Conservation (phyloP, 1,140 invertebrate genomes). For the Drosophila pachea region DNA sequence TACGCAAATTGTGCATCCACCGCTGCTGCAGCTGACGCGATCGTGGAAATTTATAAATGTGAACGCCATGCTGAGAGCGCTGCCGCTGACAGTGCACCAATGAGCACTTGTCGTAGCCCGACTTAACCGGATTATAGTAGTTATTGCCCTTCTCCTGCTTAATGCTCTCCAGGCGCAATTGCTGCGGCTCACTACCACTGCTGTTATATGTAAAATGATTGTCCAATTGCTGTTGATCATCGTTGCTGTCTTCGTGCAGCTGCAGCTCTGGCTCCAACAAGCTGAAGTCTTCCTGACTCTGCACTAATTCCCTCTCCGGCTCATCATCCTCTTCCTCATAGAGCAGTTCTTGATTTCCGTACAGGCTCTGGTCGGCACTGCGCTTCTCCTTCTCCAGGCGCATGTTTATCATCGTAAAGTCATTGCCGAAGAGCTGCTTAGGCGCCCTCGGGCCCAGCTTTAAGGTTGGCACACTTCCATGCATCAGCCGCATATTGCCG, state of each 20-base stretch:
- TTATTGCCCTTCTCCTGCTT: conserved; percentile 34
- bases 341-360: conserved; percentile 8
- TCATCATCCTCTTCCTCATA: background rate
- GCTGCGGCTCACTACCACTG: conserved; percentile 28
- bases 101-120: conserved; percentile 65
- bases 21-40: conserved; percentile 51
- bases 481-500: conserved; percentile 51
- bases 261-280: conserved; percentile 44
- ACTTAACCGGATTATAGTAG: conserved; percentile 57
- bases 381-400: conserved; percentile 43
- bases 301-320: background rate
- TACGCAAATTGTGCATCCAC: conserved; percentile 66
- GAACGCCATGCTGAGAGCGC: conserved; percentile 55
- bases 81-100: conserved; percentile 62
- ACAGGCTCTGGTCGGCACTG: background rate
- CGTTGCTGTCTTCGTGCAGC: conserved; percentile 32
- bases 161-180: conserved; percentile 24
- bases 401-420: conserved; percentile 45
- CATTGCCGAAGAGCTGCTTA: conserved; percentile 48
- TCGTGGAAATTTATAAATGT: conserved; percentile 64
- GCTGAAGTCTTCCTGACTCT: conserved; percentile 9
- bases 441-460: conserved; percentile 61
- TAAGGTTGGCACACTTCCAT: conserved; percentile 69
- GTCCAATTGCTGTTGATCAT: background rate
- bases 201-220: background rate